These are phyloP conservation scores for Chionoecetes opilio DNA, from an alignment of 1,140 invertebrate genomes.

Conservation along the genomic window DNA sequence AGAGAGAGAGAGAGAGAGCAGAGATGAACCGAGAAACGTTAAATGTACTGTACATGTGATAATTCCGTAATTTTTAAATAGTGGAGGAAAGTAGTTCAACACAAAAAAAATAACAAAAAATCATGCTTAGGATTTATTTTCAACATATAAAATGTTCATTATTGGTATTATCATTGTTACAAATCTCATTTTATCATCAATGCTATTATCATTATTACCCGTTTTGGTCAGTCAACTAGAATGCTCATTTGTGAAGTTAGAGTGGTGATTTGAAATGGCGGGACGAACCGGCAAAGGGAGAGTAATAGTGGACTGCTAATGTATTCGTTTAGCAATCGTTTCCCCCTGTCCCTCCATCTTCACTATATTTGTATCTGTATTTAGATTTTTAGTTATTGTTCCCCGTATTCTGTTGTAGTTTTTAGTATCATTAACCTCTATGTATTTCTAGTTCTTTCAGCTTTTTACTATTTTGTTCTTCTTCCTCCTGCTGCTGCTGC, in stretches of 20 bases:
- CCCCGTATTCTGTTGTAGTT: too few species aligned
- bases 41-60: slow-evolving; percentile 75
- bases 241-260: slow-evolving; percentile 62
- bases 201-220: slow-evolving; percentile 4
- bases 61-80: slow-evolving; percentile 65
- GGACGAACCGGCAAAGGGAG: not conserved
- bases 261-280: slow-evolving; percentile 68
- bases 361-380: not conserved
- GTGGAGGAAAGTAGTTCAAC: slow-evolving; percentile 51
- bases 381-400: too few species aligned
- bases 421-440: too few species aligned
- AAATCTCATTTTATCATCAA: not conserved
- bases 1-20: slow-evolving; percentile 60
- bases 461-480: too few species aligned
- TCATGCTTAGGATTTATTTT: not conserved
- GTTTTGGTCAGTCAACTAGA: not conserved
- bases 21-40: slow-evolving; percentile 72
- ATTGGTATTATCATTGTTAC: slow-evolving; percentile 22
- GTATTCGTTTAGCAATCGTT: not conserved
- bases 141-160: not conserved
- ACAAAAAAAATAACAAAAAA: not conserved
- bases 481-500: too few species aligned
- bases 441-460: too few species aligned
- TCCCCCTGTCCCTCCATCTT: not conserved
- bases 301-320: not conserved